Base-by-base conservation (phyloP, 1,140 invertebrate genomes). In the Chironomus striatipennis region DNA sequence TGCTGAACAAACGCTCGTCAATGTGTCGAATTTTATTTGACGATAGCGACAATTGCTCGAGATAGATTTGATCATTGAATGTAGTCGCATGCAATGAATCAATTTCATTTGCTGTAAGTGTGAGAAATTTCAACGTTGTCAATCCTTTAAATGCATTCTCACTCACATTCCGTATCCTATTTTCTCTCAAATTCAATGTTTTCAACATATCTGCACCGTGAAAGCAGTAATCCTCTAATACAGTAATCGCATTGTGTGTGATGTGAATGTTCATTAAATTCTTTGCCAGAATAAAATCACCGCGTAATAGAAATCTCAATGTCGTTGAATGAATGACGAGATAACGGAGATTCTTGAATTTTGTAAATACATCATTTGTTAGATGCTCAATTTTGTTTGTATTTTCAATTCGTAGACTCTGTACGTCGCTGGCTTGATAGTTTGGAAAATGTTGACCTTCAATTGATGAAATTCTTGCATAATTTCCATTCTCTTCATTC, bases 61-160 rank as follows among this genome's bases (percentile, higher is more conserved):
- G n/a, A 70, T 70, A 70, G 20, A 20, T 70, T 21, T 20, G 65
- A 18, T 70, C 65, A 20, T 70, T 18, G 18, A 70, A 70, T 20
- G 65, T 70, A 8, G 17, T 70, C 65, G 20, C 0, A 70, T 70
- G 65, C 18, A 70, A 70, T 20, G 17, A 18, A 6, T 70, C 65
- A 70, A 70, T 70, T 21, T 21, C 17, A 20, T 70, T 70, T 4
- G 9, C 4, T 10, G 17, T 70, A 2, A 70, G 10, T 7, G 65
- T 70, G 4, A 70, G 18, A 70, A 20, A 70, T 18, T 70, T 70
- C 17, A 70, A 70, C 1, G 65, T 70, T 17, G 20, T 70, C 18
- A 70, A 17, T 21, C 65, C 65, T 20, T 70, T 70, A 7, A 70
- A 70, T 70, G 65, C 65, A 70, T 70, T 70, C 10, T 70, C 65